Evolutionary conservation across 2,797 vertebrate species (phyloP).

Genomic region (Psittacula echo): DNA sequence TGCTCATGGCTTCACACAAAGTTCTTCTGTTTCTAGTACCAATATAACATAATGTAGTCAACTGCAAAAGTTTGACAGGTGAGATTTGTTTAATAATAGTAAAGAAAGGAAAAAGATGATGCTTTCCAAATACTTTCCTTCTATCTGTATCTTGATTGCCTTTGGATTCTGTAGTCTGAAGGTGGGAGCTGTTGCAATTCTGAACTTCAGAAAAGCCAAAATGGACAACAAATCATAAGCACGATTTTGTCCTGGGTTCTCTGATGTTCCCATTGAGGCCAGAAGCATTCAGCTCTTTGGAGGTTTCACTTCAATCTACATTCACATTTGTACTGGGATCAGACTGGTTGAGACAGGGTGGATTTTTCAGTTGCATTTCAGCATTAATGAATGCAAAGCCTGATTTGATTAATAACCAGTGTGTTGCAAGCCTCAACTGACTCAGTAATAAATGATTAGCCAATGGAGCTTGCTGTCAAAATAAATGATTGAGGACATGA

Average conservation of each 20-base stretch:
- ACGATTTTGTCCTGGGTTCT: not conserved
- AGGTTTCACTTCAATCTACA: not conserved
- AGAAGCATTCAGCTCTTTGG: not conserved
- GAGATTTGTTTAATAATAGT: not conserved
- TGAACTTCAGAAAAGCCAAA: not conserved
- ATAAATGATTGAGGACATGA: conserved; percentile 24
- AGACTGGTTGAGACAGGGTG: not conserved
- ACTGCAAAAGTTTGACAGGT: not conserved
- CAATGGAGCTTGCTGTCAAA: conserved; percentile 31
- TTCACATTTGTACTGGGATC: not conserved
- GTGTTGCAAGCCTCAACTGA: not conserved
- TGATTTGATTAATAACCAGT: conserved; percentile 12
- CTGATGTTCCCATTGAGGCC: not conserved
- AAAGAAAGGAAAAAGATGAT: not conserved
- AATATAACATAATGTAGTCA: not conserved
- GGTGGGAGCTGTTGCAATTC: not conserved
- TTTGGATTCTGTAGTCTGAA: not conserved
- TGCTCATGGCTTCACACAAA: not conserved
- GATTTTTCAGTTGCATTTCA: conserved; percentile 9
- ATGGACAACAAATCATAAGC: not conserved
- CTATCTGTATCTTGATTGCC: not conserved
- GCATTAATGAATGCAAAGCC: not conserved
- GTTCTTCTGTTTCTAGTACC: not conserved
- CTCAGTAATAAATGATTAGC: conserved; percentile 42
- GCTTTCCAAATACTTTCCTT: not conserved